These are phyloP conservation scores for Tetramorium alpestre DNA, from an alignment of 1,140 invertebrate species.

Conservation along the genomic window DNA sequence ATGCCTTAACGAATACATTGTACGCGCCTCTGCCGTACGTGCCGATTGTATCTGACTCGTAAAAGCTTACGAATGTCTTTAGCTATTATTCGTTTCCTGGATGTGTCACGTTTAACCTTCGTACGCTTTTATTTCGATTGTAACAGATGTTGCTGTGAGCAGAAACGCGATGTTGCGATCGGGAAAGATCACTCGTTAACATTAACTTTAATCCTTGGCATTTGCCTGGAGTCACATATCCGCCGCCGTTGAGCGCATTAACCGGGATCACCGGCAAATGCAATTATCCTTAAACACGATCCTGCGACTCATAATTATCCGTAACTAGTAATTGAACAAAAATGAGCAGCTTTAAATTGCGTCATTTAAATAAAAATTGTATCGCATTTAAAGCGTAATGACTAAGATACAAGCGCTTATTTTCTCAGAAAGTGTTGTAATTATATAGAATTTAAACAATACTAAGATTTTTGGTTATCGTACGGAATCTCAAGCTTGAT, in stretches of 20 bases:
- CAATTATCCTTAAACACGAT: constrained; percentile 30
- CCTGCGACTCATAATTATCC: neutral
- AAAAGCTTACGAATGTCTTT: neutral
- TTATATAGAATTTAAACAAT: neutral
- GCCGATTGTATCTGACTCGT: neutral
- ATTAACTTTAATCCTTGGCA: constrained; percentile 50
- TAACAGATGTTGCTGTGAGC: neutral
- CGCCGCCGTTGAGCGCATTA: neutral
- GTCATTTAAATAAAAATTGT: neutral
- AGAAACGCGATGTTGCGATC: constrained; percentile 16
- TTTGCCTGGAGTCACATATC: constrained; percentile 25
- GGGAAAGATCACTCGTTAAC: constrained; percentile 23
- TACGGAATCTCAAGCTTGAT: neutral
- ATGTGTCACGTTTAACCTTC: constrained; percentile 20
- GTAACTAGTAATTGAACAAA: neutral
- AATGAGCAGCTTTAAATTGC: neutral
- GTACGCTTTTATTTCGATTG: constrained; percentile 14
- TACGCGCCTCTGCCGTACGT: neutral
- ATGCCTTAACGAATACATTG: neutral
- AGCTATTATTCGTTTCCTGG: neutral
- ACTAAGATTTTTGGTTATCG: neutral
- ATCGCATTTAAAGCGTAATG: too few species aligned
- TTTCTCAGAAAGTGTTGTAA: neutral
- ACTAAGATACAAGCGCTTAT: neutral
- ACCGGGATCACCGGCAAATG: neutral